Percentiles rank a stretch among this genome's conserved stretches.
Evolutionary conservation across 2,797 vertebrate genomes (phyloP).

Genomic region (Myoxocephalus aenaeus): DNA sequence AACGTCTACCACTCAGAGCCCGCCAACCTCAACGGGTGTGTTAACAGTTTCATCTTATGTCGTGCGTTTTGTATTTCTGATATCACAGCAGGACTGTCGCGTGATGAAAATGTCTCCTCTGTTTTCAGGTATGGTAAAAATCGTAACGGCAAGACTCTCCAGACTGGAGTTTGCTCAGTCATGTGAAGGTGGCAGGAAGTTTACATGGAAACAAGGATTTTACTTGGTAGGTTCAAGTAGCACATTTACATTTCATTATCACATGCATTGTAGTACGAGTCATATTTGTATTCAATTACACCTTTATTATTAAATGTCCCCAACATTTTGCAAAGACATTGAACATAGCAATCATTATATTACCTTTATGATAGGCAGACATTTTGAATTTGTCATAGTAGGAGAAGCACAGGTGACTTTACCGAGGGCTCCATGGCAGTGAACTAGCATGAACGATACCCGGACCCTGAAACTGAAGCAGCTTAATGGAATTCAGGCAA

Average conservation of each 20-base stretch:
- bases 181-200: conserved; percentile 87
- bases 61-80: background rate
- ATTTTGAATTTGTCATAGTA: background rate
- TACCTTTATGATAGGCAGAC: background rate
- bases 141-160: conserved; percentile 83
- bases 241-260: background rate
- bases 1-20: conserved; percentile 85
- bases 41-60: background rate
- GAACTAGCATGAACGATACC: background rate
- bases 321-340: background rate
- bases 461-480: background rate
- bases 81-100: background rate
- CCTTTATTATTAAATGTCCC: background rate
- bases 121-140: conserved; percentile 77
- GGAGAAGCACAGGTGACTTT: background rate
- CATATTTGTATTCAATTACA: background rate
- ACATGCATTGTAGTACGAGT: background rate
- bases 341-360: background rate
- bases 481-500: background rate
- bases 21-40: conserved; percentile 84
- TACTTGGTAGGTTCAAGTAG: conserved; percentile 60
- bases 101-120: background rate
- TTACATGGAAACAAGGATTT: conserved; percentile 42
- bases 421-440: background rate
- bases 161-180: conserved; percentile 93